Evolutionary conservation across 2,888 invertebrate species (phyloP).

Genomic region (Carpatolechia fugitivella): DNA sequence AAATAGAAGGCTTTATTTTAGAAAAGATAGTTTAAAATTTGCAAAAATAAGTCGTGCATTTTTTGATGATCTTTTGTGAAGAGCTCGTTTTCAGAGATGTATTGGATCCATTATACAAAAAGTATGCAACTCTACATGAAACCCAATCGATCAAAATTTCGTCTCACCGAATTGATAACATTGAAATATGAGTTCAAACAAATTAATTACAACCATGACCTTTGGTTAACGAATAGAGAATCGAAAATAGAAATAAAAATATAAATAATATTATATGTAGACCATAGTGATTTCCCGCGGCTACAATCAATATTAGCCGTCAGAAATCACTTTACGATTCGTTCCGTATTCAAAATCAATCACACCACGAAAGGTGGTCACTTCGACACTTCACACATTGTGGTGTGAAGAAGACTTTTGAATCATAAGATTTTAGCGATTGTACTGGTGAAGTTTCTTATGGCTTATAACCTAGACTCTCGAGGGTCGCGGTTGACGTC

Average conservation of each 20-base stretch:
- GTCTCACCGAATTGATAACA: background rate
- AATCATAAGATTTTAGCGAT: slow-evolving; percentile 24
- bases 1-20: background rate
- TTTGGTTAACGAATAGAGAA: slow-evolving; percentile 24
- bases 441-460: background rate
- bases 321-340: slow-evolving; percentile 62
- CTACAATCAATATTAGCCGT: slow-evolving; percentile 52
- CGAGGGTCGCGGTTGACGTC: too few relatives aligned
- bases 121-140: too few relatives aligned
- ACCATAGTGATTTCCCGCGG: slow-evolving; percentile 5
- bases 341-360: slow-evolving; percentile 67
- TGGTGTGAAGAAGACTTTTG: slow-evolving; percentile 14
- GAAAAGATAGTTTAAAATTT: too few relatives aligned
- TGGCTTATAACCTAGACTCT: too few relatives aligned
- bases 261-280: slow-evolving; percentile 4
- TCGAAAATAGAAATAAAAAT: slow-evolving; percentile 1
- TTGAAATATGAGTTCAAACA: background rate
- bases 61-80: too few relatives aligned
- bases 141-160: background rate
- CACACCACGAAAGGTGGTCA: slow-evolving; percentile 42
- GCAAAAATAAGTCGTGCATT: too few relatives aligned
- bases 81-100: too few relatives aligned
- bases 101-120: too few relatives aligned
- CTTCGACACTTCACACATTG: slow-evolving; percentile 31
- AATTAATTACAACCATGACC: slow-evolving; percentile 13